These are phyloP conservation scores for Notiomystis cincta DNA, from an alignment of 2,113 vertebrate species.

Conservation along the genomic window DNA sequence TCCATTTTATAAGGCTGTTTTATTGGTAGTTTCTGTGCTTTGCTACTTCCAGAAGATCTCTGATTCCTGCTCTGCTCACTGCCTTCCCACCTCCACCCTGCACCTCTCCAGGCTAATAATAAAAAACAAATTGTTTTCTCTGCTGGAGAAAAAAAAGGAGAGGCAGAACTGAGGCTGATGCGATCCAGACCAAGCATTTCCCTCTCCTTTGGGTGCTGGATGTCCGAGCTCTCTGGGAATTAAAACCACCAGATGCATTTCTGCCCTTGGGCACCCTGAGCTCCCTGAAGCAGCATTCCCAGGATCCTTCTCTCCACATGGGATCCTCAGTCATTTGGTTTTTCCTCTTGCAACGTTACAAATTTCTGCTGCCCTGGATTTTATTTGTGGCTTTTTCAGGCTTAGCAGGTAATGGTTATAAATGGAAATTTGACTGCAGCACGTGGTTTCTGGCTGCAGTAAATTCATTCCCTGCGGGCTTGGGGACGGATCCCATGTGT, in stretches of 20 bases:
- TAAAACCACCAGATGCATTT: background rate
- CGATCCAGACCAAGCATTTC: background rate
- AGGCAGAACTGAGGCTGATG: background rate
- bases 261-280: background rate
- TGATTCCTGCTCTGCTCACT: background rate
- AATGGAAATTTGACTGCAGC: background rate
- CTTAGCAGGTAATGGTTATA: background rate
- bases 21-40: background rate
- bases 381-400: background rate
- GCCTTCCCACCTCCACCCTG: background rate
- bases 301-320: background rate
- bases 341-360: background rate
- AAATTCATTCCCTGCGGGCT: background rate
- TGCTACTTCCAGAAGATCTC: background rate
- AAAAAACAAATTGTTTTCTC: background rate
- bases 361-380: background rate
- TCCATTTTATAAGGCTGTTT: background rate
- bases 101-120: background rate
- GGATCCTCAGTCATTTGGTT: background rate
- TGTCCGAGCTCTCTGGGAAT: background rate
- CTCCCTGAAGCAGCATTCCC: background rate
- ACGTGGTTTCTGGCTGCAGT: background rate
- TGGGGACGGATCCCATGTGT: background rate
- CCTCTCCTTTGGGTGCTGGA: background rate
- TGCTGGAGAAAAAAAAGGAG: background rate